Evolutionary conservation across 2,888 invertebrate genomes (phyloP).

Genomic region (Calameuta pallipes): DNA sequence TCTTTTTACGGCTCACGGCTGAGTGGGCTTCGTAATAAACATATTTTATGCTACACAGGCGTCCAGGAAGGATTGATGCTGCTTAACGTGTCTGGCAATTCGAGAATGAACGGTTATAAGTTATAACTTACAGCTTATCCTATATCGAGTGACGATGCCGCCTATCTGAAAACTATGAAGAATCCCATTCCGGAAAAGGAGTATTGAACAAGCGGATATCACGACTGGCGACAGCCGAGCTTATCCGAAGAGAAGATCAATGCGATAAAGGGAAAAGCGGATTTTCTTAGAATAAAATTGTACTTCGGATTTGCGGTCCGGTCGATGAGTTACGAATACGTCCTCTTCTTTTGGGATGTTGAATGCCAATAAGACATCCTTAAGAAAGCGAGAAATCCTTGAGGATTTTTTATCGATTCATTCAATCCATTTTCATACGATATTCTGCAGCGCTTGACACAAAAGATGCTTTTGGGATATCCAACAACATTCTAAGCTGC

Average conservation of each 20-base stretch:
- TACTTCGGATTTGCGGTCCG: slow-evolving; percentile 14
- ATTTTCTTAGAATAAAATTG: slow-evolving; percentile 47
- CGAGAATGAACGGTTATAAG: slow-evolving; percentile 74
- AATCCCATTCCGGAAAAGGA: slow-evolving; percentile 70
- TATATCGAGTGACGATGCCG: slow-evolving; percentile 72
- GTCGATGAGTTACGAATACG: not conserved
- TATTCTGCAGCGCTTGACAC: not conserved
- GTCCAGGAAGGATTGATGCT: slow-evolving; percentile 65
- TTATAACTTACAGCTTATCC: slow-evolving; percentile 70
- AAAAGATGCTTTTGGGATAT: slow-evolving; percentile 74
- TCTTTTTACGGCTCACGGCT: not conserved
- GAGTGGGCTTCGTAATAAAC: not conserved
- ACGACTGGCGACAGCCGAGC: slow-evolving; percentile 72
- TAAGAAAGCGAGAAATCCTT: not conserved
- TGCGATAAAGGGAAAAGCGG: slow-evolving; percentile 34
- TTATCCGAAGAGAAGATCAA: slow-evolving; percentile 38
- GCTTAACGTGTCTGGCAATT: slow-evolving; percentile 70
- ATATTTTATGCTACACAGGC: slow-evolving; percentile 34
- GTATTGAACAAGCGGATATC: slow-evolving; percentile 70
- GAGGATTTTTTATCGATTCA: not conserved
- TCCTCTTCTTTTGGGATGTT: not conserved
- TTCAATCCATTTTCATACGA: slow-evolving; percentile 12
- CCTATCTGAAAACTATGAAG: slow-evolving; percentile 77
- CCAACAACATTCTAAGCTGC: slow-evolving; percentile 70
- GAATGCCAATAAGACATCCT: not conserved